Evolutionary conservation across 2,888 invertebrate species (phyloP).

Genomic region (Drosophila koepferae): DNA sequence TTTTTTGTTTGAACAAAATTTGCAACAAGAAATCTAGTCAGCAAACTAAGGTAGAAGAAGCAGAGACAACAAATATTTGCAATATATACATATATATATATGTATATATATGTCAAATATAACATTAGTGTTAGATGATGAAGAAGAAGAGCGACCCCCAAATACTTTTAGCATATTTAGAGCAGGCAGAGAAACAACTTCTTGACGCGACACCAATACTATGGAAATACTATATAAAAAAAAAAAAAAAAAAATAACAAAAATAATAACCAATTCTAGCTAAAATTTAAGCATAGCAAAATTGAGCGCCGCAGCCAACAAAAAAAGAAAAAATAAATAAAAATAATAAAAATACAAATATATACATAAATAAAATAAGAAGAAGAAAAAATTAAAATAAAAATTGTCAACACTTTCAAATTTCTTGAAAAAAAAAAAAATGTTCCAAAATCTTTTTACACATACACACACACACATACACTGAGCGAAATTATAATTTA

Average conservation of each 20-base stretch:
- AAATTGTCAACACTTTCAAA: background rate
- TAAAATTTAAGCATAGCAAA: constrained; percentile 63
- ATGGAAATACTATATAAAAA: constrained; percentile 16
- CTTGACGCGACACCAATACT: constrained; percentile 11
- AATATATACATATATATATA: constrained; percentile 17
- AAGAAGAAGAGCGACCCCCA: background rate
- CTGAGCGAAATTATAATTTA: constrained; percentile 47
- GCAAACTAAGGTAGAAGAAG: constrained; percentile 53
- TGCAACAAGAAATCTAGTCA: constrained; percentile 77
- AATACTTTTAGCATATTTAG: background rate
- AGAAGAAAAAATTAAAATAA: background rate
- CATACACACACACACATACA: constrained; percentile 6
- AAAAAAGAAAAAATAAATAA: background rate
- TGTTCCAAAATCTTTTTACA: constrained; percentile 12
- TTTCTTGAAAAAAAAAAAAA: background rate
- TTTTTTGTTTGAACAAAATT: constrained; percentile 76
- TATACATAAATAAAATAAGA: background rate
- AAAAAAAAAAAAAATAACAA: background rate
- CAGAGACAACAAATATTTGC: constrained; percentile 38
- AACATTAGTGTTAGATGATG: background rate
- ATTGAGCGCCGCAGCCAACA: constrained; percentile 48
- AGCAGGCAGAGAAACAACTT: background rate
- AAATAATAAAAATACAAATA: background rate
- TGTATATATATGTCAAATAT: constrained; percentile 27
- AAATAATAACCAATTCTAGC: constrained; percentile 29